Conservation (phyloP, 2,797 vertebrate genomes). For the Coracias cyanogaster region DNA sequence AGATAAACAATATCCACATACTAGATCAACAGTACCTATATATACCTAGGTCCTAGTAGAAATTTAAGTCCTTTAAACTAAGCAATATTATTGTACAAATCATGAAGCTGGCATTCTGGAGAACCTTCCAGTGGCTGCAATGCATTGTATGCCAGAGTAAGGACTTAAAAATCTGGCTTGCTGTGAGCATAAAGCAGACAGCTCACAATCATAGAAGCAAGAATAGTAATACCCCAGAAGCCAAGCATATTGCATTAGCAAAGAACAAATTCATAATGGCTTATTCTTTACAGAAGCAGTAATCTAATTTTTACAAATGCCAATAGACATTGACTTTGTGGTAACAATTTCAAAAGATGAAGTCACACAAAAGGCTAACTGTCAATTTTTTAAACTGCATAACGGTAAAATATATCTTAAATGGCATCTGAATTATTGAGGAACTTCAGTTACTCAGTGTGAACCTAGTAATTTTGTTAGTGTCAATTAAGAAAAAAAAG, state of each 20-base stretch:
- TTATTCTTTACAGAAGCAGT: constrained; percentile 46
- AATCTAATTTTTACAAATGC: constrained; percentile 31
- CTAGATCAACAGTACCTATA: neutral
- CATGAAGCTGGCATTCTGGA: neutral
- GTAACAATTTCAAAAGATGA: constrained; percentile 41
- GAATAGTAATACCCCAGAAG: neutral
- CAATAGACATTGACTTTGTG: constrained; percentile 51
- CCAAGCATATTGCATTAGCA: constrained; percentile 40
- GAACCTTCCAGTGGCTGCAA: neutral
- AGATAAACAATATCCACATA: neutral
- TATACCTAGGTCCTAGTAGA: neutral
- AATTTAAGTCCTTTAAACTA: neutral
- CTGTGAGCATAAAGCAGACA: neutral
- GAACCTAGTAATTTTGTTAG: constrained; percentile 31
- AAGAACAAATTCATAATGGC: constrained; percentile 30
- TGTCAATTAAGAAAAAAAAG: neutral
- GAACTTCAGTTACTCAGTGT: neutral
- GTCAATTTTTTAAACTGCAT: constrained; percentile 50
- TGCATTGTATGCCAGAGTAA: neutral
- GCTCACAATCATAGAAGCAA: constrained; percentile 1
- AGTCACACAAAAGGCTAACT: constrained; percentile 52
- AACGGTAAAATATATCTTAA: constrained; percentile 51
- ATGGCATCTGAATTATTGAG: constrained; percentile 12
- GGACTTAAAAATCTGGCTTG: constrained; percentile 10
- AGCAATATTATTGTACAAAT: neutral